Conservation (phyloP, 2,888 invertebrate species). For the Metallyticus violacea region DNA sequence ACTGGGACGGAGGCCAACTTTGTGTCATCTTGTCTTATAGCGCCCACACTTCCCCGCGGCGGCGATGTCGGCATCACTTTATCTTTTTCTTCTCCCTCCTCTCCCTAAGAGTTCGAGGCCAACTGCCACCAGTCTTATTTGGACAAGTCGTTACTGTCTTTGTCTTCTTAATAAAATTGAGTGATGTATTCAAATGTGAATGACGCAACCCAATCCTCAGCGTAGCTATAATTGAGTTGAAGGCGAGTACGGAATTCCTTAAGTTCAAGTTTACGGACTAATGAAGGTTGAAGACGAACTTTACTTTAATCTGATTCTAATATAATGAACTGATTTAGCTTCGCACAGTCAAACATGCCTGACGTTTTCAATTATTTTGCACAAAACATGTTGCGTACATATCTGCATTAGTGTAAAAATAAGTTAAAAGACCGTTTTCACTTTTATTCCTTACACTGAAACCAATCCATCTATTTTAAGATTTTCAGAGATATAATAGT, state of each 20-base stretch:
- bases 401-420: too few species aligned
- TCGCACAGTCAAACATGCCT: too few species aligned
- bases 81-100: not conserved
- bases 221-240: not conserved
- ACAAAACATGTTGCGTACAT: too few species aligned
- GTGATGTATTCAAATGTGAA: not conserved
- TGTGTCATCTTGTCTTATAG: not conserved
- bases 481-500: too few species aligned
- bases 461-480: too few species aligned
- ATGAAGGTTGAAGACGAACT: not conserved
- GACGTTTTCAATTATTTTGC: too few species aligned
- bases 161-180: not conserved
- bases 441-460: too few species aligned
- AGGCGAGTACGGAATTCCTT: not conserved
- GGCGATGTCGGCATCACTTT: not conserved
- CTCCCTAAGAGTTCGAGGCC: not conserved
- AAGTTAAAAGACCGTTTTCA: too few species aligned
- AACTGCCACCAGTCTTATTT: not conserved
- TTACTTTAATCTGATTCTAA: too few species aligned
- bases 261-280: not conserved
- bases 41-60: not conserved
- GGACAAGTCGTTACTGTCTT: not conserved
- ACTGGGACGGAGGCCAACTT: not conserved
- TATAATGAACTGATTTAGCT: too few species aligned
- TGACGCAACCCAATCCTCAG: not conserved